Conservation (phyloP, 2,888 invertebrate genomes). For the Apamea anceps region DNA sequence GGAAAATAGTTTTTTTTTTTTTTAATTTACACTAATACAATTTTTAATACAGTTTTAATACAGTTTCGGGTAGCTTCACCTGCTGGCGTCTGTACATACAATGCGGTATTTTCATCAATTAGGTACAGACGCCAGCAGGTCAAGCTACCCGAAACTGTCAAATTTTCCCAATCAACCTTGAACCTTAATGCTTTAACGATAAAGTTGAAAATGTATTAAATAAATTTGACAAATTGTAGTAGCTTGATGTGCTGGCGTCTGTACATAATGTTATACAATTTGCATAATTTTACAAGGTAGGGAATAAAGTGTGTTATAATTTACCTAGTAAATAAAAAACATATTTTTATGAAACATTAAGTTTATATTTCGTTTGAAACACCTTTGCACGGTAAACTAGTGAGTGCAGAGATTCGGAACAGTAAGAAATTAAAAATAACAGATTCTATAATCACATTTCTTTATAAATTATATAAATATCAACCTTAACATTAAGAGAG, state of each 20-base stretch:
- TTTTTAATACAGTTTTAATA: too few relatives aligned
- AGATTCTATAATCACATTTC: slow-evolving; percentile 71
- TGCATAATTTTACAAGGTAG: background rate
- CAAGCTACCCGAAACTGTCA: too few relatives aligned
- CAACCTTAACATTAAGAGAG: slow-evolving; percentile 55
- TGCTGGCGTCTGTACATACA: too few relatives aligned
- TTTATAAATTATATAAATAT: slow-evolving; percentile 63
- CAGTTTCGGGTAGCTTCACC: too few relatives aligned
- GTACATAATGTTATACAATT: background rate
- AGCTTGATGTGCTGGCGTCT: too few relatives aligned
- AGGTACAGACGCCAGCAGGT: background rate
- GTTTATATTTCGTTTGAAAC: slow-evolving; percentile 69
- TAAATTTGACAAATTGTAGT: too few relatives aligned
- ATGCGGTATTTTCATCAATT: too few relatives aligned
- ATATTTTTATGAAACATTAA: slow-evolving; percentile 62
- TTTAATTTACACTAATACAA: background rate
- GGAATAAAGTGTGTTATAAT: background rate
- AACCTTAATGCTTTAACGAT: too few relatives aligned
- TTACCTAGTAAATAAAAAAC: slow-evolving; percentile 25
- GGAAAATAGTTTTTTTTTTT: background rate
- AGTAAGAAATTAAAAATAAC: slow-evolving; percentile 70
- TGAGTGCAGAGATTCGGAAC: slow-evolving; percentile 80
- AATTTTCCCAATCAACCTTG: too few relatives aligned
- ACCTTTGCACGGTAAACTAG: slow-evolving; percentile 78
- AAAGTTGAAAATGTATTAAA: too few relatives aligned